Percentiles rank a stretch among this genome's conserved stretches.
Conservation (phyloP, 2,888 invertebrate species). For the Cheilosia pagana region DNA sequence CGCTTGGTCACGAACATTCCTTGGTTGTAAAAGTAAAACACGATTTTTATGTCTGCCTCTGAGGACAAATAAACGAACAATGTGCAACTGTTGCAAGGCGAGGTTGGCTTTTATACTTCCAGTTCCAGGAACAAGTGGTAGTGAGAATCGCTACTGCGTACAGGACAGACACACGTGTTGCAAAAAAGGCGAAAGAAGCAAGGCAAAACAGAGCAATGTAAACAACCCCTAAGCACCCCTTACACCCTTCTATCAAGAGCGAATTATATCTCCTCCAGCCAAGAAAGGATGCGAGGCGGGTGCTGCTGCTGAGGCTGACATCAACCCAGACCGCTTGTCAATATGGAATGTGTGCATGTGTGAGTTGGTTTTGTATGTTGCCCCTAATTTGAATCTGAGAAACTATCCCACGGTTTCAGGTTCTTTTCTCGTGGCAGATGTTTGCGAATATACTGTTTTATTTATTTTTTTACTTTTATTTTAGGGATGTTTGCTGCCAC, state of each 20-base stretch:
- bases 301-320: slow-evolving; percentile 16
- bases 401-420: slow-evolving; percentile 72
- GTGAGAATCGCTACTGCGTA: slow-evolving; percentile 21
- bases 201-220: slow-evolving; percentile 16
- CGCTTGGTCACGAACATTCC: slow-evolving; percentile 54
- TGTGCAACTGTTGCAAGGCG: slow-evolving; percentile 48
- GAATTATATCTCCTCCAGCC: slow-evolving; percentile 8
- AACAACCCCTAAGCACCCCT: slow-evolving; percentile 60
- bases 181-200: slow-evolving; percentile 21
- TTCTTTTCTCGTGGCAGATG: slow-evolving; percentile 65
- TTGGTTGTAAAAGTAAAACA: slow-evolving; percentile 1
- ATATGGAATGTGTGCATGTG: slow-evolving; percentile 13
- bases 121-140: slow-evolving; percentile 1
- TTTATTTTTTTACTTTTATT: slow-evolving; percentile 21
- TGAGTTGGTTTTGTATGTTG: slow-evolving; percentile 23
- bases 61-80: slow-evolving; percentile 37
- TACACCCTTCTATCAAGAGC: not conserved
- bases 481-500: slow-evolving; percentile 57
- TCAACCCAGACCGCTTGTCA: slow-evolving; percentile 4
- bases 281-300: slow-evolving; percentile 18
- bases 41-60: slow-evolving; percentile 11
- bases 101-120: slow-evolving; percentile 58
- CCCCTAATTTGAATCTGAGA: slow-evolving; percentile 65
- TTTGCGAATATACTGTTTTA: slow-evolving; percentile 44
- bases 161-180: slow-evolving; percentile 47